These are phyloP conservation scores for Stigmatopora argus DNA, from an alignment of 2,113 vertebrate species.

Conservation along the genomic window DNA sequence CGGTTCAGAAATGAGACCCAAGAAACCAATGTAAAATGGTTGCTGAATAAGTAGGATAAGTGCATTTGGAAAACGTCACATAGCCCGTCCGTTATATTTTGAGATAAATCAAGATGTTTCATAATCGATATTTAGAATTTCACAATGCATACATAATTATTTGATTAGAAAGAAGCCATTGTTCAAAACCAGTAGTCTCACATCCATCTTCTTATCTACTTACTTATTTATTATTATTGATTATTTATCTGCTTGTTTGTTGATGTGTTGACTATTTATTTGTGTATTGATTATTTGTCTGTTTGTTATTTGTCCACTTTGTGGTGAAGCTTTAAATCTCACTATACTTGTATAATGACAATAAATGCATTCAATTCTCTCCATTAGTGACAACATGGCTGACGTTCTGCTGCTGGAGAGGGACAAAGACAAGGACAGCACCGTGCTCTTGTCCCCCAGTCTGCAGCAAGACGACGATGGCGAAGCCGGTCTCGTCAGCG, in stretches of 20 bases:
- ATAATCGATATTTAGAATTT: not conserved
- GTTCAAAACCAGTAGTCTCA: not conserved
- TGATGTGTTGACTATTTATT: no score
- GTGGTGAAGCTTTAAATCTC: no score
- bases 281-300: no score
- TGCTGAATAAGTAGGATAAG: no score
- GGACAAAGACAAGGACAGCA: not conserved
- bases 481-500: slow-evolving; percentile 16
- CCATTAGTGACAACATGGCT: slow-evolving; percentile 31
- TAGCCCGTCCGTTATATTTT: not conserved
- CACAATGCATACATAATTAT: not conserved
- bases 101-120: not conserved
- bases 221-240: no score
- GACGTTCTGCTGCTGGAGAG: slow-evolving; percentile 1
- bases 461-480: not conserved
- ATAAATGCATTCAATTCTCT: not conserved
- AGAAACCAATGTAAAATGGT: no score
- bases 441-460: not conserved
- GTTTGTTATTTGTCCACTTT: no score
- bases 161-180: not conserved
- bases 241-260: no score
- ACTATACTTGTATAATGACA: no score
- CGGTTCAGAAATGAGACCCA: no score
- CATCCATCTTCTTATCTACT: not conserved
- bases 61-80: no score